phyloP scores from a whole-genome alignment of 2,113 vertebrate species.

The Cisticola juncidis region DNA sequence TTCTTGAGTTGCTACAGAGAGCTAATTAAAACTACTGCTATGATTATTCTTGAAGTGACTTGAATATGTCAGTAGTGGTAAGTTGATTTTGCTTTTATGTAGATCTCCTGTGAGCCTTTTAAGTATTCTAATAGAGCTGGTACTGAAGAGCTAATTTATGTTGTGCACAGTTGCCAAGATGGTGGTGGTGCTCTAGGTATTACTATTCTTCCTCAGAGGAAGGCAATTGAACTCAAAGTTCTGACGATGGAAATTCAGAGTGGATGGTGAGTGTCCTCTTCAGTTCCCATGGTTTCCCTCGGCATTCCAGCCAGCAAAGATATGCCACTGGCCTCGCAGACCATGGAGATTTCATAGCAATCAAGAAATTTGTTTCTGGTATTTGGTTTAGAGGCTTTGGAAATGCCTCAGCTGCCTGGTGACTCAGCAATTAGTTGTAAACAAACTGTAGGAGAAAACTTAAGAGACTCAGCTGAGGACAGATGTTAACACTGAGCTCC shows the following conservation, averaged over 20 bases:
- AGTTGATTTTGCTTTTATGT: neutral
- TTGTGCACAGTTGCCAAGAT: neutral
- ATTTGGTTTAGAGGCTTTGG: slow-evolving; percentile 8
- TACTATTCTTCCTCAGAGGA: neutral
- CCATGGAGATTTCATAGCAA: fast-evolving
- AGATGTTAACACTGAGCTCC: neutral
- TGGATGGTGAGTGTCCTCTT: neutral
- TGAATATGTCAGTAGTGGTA: neutral
- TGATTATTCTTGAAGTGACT: neutral
- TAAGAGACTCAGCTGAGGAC: neutral
- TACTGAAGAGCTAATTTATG: neutral
- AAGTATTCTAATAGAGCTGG: neutral
- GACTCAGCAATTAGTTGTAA: slow-evolving; percentile 67
- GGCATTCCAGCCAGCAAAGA: neutral
- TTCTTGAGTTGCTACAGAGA: neutral
- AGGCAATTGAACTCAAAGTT: neutral
- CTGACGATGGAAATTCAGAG: neutral
- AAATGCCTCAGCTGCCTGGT: slow-evolving; percentile 29
- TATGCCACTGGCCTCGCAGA: neutral
- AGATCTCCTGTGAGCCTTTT: neutral
- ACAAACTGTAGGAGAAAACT: slow-evolving; percentile 31
- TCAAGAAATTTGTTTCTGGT: neutral
- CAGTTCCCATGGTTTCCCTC: neutral
- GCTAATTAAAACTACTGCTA: neutral
- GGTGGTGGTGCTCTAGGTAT: neutral